These are phyloP conservation scores for Himalopsyche kuldschensis DNA, from an alignment of 2,888 invertebrate species.

Conservation along the genomic window DNA sequence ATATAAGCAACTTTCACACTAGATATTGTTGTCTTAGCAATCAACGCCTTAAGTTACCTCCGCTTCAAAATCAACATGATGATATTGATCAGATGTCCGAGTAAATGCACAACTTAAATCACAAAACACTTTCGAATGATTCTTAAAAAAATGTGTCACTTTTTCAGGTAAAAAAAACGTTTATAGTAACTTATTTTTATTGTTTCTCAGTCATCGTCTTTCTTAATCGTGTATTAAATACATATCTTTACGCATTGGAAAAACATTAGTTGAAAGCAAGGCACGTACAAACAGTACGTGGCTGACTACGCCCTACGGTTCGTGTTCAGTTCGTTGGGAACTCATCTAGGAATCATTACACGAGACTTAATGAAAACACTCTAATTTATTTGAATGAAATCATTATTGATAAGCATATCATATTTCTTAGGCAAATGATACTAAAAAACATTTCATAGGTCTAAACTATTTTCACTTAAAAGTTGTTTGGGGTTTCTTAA, in stretches of 20 bases:
- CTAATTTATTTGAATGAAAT: too few species aligned
- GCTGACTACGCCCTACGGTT: too few species aligned
- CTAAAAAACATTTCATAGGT: neutral
- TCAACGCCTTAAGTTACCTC: neutral
- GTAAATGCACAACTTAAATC: neutral
- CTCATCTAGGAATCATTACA: too few species aligned
- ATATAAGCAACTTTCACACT: neutral
- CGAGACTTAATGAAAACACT: too few species aligned
- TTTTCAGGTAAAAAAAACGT: neutral
- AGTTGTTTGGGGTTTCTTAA: neutral
- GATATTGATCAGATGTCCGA: neutral
- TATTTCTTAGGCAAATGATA: neutral
- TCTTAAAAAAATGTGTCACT: neutral
- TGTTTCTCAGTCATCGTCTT: too few species aligned
- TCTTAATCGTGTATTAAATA: too few species aligned
- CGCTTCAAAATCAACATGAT: neutral
- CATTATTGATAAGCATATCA: too few species aligned
- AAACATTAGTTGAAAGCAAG: too few species aligned
- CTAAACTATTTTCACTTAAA: neutral
- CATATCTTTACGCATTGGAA: too few species aligned
- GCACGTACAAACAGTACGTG: too few species aligned
- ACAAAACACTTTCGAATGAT: neutral
- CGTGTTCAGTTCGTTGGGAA: too few species aligned
- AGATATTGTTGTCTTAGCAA: neutral
- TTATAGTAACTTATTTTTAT: too few species aligned